phyloP scores from a whole-genome alignment of 2,797 vertebrate genomes.

The Rhyacichthys aspro region DNA sequence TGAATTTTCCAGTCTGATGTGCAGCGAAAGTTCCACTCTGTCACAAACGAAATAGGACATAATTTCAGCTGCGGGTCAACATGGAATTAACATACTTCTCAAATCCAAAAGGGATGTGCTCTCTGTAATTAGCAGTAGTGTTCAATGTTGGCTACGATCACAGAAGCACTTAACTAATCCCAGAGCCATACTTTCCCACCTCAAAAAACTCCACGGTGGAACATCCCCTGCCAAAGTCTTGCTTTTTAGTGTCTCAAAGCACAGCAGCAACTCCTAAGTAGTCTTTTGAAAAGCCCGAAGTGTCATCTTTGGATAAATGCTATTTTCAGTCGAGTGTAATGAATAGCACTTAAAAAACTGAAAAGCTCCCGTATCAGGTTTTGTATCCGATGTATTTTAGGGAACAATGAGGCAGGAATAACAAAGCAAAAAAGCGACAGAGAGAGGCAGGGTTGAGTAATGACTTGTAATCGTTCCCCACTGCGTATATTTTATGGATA shows the following conservation, averaged over 20 bases:
- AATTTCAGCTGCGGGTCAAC: constrained; percentile 61
- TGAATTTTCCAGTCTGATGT: constrained; percentile 65
- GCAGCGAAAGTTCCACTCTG: constrained; percentile 60
- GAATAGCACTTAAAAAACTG: constrained; percentile 71
- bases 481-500: constrained; percentile 53
- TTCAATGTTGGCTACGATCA: constrained; percentile 33
- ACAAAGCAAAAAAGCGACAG: constrained; percentile 62
- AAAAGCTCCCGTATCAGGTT: constrained; percentile 71
- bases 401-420: constrained; percentile 67
- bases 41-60: constrained; percentile 60
- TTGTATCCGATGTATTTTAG: constrained; percentile 60
- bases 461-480: constrained; percentile 61
- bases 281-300: constrained; percentile 61
- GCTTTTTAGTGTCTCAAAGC: constrained; percentile 42
- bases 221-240: constrained; percentile 37
- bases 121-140: constrained; percentile 60
- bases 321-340: constrained; percentile 63
- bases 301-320: constrained; percentile 67
- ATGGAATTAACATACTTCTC: constrained; percentile 59
- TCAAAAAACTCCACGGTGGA: constrained; percentile 45
- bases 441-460: constrained; percentile 60
- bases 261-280: constrained; percentile 52
- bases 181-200: constrained; percentile 42
- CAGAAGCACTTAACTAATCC: constrained; percentile 45
- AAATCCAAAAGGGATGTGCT: constrained; percentile 50